These are phyloP conservation scores for Alligator sinensis DNA, from an alignment of 2,113 vertebrate species.

Conservation along the genomic window DNA sequence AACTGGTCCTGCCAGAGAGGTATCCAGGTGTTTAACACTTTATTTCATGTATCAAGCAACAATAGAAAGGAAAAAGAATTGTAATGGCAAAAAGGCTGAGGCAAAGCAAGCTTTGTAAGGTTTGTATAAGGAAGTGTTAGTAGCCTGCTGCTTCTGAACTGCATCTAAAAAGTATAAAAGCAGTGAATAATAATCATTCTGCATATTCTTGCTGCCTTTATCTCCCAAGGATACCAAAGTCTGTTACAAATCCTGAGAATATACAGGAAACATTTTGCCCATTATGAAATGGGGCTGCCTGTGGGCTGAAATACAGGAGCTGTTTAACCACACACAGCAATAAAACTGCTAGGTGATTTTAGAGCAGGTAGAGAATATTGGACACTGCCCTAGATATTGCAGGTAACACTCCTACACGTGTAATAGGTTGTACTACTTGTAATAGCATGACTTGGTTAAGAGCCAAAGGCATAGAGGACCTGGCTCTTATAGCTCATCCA, in stretches of 20 bases:
- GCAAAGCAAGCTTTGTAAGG: neutral
- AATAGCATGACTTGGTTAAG: neutral
- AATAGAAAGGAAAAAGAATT: neutral
- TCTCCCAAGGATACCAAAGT: neutral
- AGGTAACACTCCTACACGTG: neutral
- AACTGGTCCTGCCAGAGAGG: neutral
- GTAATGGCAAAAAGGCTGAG: neutral
- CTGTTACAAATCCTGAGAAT: slow-evolving; percentile 5
- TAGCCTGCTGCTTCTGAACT: neutral
- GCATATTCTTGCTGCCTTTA: neutral
- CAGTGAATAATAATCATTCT: neutral
- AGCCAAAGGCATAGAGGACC: neutral
- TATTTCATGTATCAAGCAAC: neutral
- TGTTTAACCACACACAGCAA: neutral
- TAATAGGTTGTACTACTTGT: neutral
- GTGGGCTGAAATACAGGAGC: neutral
- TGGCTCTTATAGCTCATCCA: neutral
- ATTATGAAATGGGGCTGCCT: neutral
- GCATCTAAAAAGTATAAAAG: slow-evolving; percentile 18
- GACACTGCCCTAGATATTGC: neutral
- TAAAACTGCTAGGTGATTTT: neutral
- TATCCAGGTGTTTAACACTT: neutral
- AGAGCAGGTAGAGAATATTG: fast-evolving
- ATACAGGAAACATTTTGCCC: neutral
- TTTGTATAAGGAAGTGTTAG: neutral